A percentile compares a stretch with the other conserved stretches of the same genome.
These are phyloP conservation scores for Steinernema feltiae DNA, from an alignment of 1,140 invertebrate genomes.

Conservation along the genomic window DNA sequence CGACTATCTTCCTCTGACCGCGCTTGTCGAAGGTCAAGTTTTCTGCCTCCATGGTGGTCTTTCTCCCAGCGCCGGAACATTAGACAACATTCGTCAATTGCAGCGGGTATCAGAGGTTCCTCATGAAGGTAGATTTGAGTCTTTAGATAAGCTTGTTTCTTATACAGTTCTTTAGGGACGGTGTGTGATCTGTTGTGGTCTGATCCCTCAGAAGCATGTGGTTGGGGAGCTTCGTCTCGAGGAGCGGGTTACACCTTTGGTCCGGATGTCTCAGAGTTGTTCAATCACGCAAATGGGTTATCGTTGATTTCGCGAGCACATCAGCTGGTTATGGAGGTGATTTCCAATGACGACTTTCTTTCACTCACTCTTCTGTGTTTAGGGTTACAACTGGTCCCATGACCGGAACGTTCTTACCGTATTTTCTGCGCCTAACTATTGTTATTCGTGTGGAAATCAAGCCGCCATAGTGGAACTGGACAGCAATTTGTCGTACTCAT, in stretches of 20 bases:
- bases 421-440: conserved; percentile 99
- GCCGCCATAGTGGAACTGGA: conserved; percentile 99
- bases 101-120: conserved; percentile 99
- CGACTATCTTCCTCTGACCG: conserved; percentile 95
- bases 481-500: conserved; percentile 99
- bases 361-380: conserved; percentile 29
- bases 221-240: conserved; percentile 98
- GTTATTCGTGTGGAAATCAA: conserved; percentile 99
- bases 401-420: conserved; percentile 98
- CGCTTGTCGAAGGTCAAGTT: conserved; percentile 89
- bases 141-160: background rate
- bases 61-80: conserved; percentile 94
- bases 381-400: conserved; percentile 99
- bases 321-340: conserved; percentile 94
- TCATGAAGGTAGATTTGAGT: conserved; percentile 77
- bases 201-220: conserved; percentile 85
- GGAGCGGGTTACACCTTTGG: conserved; percentile 99
- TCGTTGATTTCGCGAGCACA: conserved; percentile 95
- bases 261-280: conserved; percentile 98
- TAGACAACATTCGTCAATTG: conserved; percentile 95
- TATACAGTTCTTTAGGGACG: conserved; percentile 64
- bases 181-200: conserved; percentile 86
- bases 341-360: background rate
- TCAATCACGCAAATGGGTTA: conserved; percentile 97
- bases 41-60: conserved; percentile 99